A percentile compares a stretch with the other conserved stretches of the same genome.
Evolutionary conservation across 2,113 vertebrate genomes (phyloP).

Genomic region (Zapus hudsonius): DNA sequence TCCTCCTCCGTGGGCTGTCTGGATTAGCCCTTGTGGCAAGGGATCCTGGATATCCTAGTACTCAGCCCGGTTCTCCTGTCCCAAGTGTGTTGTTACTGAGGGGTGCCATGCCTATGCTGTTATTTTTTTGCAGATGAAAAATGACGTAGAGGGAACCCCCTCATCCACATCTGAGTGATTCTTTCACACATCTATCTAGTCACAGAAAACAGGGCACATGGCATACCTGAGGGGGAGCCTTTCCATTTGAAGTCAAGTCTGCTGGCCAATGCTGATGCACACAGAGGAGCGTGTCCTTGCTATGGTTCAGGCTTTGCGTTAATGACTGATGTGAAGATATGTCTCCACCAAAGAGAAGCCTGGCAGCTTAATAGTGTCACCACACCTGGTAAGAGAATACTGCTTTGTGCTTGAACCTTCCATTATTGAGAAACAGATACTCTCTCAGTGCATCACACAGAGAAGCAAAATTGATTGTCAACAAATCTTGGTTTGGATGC

Average conservation of each 20-base stretch:
- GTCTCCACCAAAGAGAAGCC: background rate
- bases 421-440: constrained; percentile 49
- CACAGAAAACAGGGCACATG: background rate
- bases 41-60: too few relatives aligned
- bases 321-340: background rate
- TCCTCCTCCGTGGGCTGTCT: too few relatives aligned
- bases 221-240: background rate
- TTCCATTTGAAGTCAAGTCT: background rate
- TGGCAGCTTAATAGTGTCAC: background rate
- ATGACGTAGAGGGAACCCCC: background rate
- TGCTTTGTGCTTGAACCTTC: background rate
- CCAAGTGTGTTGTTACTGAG: too few relatives aligned
- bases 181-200: background rate
- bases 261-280: background rate
- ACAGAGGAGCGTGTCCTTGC: background rate
- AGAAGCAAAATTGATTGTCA: constrained; percentile 74
- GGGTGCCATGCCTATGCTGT: too few relatives aligned
- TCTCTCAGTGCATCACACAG: background rate
- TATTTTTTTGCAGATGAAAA: too few relatives aligned
- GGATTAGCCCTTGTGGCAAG: too few relatives aligned
- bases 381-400: constrained; percentile 4
- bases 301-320: background rate
- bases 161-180: background rate
- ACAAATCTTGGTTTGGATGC: constrained; percentile 62
- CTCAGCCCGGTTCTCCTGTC: too few relatives aligned